These are phyloP conservation scores for Octodon degus DNA, from an alignment of 2,113 vertebrate genomes.

Conservation along the genomic window DNA sequence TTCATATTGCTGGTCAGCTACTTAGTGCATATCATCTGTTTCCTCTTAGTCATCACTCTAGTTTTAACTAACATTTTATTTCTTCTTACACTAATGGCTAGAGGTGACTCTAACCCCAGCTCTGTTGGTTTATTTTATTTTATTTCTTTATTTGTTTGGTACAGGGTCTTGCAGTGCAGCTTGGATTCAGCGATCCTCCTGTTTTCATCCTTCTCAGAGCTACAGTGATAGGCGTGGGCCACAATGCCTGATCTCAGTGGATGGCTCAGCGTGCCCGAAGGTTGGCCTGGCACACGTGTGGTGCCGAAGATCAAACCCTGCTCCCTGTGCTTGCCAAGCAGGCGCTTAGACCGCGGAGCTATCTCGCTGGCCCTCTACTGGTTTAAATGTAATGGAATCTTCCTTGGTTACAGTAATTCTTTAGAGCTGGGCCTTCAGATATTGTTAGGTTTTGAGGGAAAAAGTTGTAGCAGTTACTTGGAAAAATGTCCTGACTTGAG, in stretches of 20 bases:
- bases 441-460: background rate
- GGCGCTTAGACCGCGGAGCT: no score
- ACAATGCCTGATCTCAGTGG: no score
- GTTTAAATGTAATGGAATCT: background rate
- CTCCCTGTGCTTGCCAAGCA: no score
- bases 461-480: background rate
- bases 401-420: background rate
- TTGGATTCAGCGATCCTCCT: no score
- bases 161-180: no score
- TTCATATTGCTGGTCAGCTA: background rate
- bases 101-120: background rate
- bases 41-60: background rate
- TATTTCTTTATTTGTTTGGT: no score
- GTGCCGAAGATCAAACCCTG: no score
- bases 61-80: background rate
- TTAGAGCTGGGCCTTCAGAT: background rate
- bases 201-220: no score
- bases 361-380: background rate
- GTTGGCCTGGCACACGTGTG: no score
- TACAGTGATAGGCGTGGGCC: no score
- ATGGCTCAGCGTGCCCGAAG: no score
- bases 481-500: background rate
- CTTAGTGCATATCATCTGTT: background rate
- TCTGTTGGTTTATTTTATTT: background rate
- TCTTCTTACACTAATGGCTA: background rate